Evolutionary conservation across 2,888 invertebrate genomes (phyloP).

Genomic region (Chymomyza procnemis): DNA sequence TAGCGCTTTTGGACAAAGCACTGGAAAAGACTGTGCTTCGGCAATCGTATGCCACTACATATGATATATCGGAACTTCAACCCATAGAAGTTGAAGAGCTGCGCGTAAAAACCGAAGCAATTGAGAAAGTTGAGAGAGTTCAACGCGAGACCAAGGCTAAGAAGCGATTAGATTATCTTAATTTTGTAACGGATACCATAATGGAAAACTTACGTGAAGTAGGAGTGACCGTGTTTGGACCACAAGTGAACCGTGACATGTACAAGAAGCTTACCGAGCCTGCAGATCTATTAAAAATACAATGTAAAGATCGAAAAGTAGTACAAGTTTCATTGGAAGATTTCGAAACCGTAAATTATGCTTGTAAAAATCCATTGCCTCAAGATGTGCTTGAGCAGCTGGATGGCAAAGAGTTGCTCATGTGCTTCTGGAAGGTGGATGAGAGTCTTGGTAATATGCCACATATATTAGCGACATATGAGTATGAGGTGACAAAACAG

Average conservation of each 20-base stretch:
- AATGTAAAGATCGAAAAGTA: constrained; percentile 76
- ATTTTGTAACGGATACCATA: constrained; percentile 73
- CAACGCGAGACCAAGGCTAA: constrained; percentile 67
- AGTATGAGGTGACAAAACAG: constrained; percentile 67
- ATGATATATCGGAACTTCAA: constrained; percentile 78
- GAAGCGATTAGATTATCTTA: constrained; percentile 70
- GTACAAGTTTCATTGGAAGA: constrained; percentile 58
- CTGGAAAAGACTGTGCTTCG: constrained; percentile 79
- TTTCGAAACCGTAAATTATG: constrained; percentile 72
- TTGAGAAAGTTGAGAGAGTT: constrained; percentile 58
- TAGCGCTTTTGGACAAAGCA: constrained; percentile 84
- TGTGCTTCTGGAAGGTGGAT: constrained; percentile 77
- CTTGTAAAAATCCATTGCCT: constrained; percentile 74
- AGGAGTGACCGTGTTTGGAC: constrained; percentile 77
- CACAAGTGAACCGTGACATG: constrained; percentile 76
- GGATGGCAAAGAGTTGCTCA: constrained; percentile 73
- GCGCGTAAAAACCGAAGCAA: constrained; percentile 54
- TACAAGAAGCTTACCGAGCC: constrained; percentile 76
- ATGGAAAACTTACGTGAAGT: constrained; percentile 74
- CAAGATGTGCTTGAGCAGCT: constrained; percentile 72
- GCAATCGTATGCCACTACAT: constrained; percentile 53
- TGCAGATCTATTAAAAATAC: constrained; percentile 74
- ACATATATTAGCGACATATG: constrained; percentile 63
- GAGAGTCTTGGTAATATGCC: constrained; percentile 59
- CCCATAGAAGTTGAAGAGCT: constrained; percentile 79